A percentile compares a stretch with the other conserved stretches of the same genome.
Evolutionary conservation across 2,888 invertebrate genomes (phyloP).

Genomic region (Diabrotica balteata): DNA sequence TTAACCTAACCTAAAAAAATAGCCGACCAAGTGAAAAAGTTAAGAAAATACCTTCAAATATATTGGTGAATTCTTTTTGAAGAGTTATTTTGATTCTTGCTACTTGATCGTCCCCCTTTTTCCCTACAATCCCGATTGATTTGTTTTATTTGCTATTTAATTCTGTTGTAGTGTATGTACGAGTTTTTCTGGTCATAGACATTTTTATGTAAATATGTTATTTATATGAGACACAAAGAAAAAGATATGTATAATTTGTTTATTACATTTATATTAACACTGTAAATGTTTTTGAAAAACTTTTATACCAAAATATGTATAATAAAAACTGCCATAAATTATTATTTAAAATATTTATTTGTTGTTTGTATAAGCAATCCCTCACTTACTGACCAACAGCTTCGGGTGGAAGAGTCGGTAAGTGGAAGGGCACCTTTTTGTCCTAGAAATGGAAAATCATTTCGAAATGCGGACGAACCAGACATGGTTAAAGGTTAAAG

Average conservation of each 20-base stretch:
- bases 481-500: no score
- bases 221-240: slow-evolving; percentile 52
- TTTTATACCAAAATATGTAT: slow-evolving; percentile 55
- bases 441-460: no score
- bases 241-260: slow-evolving; percentile 52
- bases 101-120: no score
- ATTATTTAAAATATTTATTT: slow-evolving; percentile 32
- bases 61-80: no score
- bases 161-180: slow-evolving; percentile 16
- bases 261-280: slow-evolving; percentile 53
- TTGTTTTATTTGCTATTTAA: background rate
- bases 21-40: no score
- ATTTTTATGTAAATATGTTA: slow-evolving; percentile 57
- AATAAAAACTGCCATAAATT: slow-evolving; percentile 53
- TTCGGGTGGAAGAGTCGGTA: no score
- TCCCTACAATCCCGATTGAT: background rate
- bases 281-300: slow-evolving; percentile 56
- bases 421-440: no score
- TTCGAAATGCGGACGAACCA: no score
- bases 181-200: slow-evolving; percentile 57
- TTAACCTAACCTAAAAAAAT: no score
- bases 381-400: no score
- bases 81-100: no score
- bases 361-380: background rate
- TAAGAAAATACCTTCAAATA: no score